phyloP scores from a whole-genome alignment of 2,113 vertebrate genomes.

The Ia io region DNA sequence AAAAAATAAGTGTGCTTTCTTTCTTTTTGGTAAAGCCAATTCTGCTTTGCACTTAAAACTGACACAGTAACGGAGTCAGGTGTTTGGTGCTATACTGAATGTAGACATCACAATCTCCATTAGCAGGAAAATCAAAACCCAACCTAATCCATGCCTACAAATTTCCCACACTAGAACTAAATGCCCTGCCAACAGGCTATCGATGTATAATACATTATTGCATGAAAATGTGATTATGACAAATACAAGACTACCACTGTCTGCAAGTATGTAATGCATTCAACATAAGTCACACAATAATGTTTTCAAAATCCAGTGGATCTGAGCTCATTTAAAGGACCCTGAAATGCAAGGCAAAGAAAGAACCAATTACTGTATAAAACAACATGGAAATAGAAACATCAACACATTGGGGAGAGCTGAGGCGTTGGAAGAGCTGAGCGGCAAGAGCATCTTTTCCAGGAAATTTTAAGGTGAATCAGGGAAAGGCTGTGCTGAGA shows the following conservation, averaged over 20 bases:
- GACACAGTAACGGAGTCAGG: not conserved
- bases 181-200: not conserved
- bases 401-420: not conserved
- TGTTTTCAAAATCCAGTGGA: not conserved
- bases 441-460: not conserved
- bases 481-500: not conserved
- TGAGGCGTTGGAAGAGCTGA: not conserved
- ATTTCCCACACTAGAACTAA: slow-evolving; percentile 47
- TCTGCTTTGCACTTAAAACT: not conserved
- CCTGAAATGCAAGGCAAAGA: not conserved
- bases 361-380: not conserved
- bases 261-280: slow-evolving; percentile 32
- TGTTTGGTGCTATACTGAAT: not conserved
- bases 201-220: slow-evolving; percentile 23
- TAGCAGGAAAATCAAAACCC: not conserved
- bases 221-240: slow-evolving; percentile 41
- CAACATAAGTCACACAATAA: not conserved
- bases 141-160: not conserved
- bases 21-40: not conserved
- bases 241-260: not conserved
- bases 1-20: not conserved
- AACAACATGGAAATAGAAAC: slow-evolving; percentile 13
- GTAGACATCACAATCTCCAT: not conserved
- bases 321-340: not conserved
- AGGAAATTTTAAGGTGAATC: slow-evolving; percentile 14